Percentiles rank a stretch among this genome's conserved stretches.
Evolutionary conservation across 2,888 invertebrate genomes (phyloP).

Genomic region (Drosophila barbarae): DNA sequence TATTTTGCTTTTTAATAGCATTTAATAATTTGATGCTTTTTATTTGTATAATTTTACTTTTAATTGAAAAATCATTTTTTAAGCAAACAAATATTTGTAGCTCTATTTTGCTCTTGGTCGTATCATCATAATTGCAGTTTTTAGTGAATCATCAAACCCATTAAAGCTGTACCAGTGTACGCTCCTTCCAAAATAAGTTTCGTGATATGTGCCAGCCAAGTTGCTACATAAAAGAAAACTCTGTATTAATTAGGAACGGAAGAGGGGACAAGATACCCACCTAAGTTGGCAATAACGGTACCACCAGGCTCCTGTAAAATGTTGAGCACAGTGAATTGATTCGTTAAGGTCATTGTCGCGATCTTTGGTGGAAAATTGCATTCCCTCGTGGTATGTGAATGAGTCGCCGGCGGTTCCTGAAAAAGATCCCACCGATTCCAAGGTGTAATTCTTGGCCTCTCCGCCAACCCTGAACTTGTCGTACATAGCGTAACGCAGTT

Average conservation of each 20-base stretch:
- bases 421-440: conserved; percentile 33
- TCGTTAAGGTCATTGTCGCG: conserved; percentile 32
- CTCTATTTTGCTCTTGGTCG: background rate
- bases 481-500: conserved; percentile 22
- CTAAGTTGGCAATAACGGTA: background rate
- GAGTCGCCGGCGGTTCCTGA: conserved; percentile 39
- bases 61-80: background rate
- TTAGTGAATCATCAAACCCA: background rate
- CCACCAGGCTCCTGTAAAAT: background rate
- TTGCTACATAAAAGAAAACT: background rate
- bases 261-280: background rate
- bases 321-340: conserved; percentile 6
- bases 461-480: conserved; percentile 29
- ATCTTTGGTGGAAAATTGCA: conserved; percentile 35
- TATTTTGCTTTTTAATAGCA: no score
- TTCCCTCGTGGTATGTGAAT: conserved; percentile 21
- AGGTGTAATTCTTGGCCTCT: conserved; percentile 16
- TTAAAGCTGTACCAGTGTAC: background rate
- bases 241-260: background rate
- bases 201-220: background rate
- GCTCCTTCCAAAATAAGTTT: background rate
- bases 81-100: no score
- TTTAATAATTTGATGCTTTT: no score
- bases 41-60: no score
- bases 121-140: conserved; percentile 6